Evolutionary conservation across 2,888 invertebrate species (phyloP).

Genomic region (Nemurella pictetii): DNA sequence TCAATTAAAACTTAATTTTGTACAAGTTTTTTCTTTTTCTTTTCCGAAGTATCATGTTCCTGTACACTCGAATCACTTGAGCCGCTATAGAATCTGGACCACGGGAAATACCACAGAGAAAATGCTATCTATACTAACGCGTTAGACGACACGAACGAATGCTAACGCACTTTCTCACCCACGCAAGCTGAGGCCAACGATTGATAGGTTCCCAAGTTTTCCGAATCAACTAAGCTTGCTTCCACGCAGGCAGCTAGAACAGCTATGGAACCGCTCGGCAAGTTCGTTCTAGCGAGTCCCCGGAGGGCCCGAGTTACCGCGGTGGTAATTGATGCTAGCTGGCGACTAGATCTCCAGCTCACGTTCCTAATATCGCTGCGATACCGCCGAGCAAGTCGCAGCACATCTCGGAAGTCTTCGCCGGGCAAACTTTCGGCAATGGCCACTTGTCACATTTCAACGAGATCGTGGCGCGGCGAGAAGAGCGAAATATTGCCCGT

Average conservation of each 20-base stretch:
- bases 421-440: not conserved
- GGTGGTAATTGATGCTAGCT: slow-evolving; percentile 22
- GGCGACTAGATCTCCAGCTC: not conserved
- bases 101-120: not conserved
- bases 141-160: no score
- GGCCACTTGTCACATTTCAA: not conserved
- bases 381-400: not conserved
- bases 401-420: not conserved
- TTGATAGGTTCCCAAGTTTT: slow-evolving; percentile 7
- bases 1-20: not conserved
- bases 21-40: not conserved
- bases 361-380: not conserved
- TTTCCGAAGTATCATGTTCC: not conserved
- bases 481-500: no score
- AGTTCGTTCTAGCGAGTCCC: not conserved
- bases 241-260: no score
- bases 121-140: not conserved
- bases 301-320: not conserved
- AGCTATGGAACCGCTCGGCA: not conserved
- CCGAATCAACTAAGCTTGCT: slow-evolving; percentile 8
- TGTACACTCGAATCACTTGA: not conserved
- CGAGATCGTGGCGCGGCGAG: no score
- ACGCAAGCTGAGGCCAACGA: not conserved
- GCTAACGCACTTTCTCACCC: not conserved
- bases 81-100: not conserved